Evolutionary conservation across 2,888 invertebrate genomes (phyloP), one percentile per base, ranked within the genome.

Genomic region (Liopterus haemorrhoidalis): DNA sequence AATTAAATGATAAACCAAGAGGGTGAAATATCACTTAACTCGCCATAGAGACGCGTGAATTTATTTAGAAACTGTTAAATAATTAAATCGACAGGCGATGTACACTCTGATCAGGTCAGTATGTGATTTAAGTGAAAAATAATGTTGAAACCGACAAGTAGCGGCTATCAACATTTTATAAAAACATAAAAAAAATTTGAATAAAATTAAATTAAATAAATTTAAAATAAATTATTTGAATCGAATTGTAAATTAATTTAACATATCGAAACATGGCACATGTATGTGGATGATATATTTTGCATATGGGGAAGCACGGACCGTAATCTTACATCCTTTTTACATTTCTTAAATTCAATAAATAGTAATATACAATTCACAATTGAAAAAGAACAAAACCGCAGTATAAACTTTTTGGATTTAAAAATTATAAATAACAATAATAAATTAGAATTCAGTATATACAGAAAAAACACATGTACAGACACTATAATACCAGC

Each of bases 321-420:
- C 5, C 28, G 28, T 9, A 8, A 28, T n/a, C 11, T 28, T 8
- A 5, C 8, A 9, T n/a, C 8, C 5, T 28, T 28, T n/a, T n/a
- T 28, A 9, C 8, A 28, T 9, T 28, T 28, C 5, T 12, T 28
- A n/a, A 28, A 28, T 28, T 8, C 28, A 28, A n/a, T 28, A 28
- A 28, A 28, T n/a, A 28, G 11, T 8, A 28, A 28, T 28, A 28
- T 28, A 9, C 28, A 28, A 28, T 28, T 28, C 11, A 28, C 28
- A 8, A 5, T 28, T 9, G 28, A 28, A 28, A 12, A n/a, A 28
- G 28, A 28, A 28, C 5, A 8, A 5, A 28, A 28, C 11, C 8
- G 11, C 5, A 28, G 28, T n/a, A 28, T 9, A 9, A 28, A 28
- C 11, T 28, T 28, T n/a, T n/a, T 28, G 28, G 28, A 28, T n/a